Evolutionary conservation across 1,140 invertebrate species (phyloP).

Genomic region (Metopolophium dirhodum): DNA sequence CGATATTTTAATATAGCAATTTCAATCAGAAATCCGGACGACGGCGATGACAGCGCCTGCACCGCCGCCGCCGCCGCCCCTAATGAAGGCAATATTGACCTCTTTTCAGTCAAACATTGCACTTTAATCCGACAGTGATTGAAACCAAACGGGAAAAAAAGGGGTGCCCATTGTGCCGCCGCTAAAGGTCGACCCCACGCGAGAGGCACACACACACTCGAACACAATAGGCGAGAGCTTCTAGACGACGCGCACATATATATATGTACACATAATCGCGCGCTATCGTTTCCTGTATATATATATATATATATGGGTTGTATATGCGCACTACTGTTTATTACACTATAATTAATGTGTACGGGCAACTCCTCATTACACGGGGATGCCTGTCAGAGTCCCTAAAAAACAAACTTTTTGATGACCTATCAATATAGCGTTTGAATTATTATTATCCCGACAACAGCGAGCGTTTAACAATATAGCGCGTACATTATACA

Average conservation of each 20-base stretch:
- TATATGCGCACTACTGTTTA: constrained; percentile 21
- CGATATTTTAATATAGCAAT: not conserved
- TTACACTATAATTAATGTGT: constrained; percentile 52
- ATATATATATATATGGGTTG: not conserved
- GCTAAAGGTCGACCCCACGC: constrained; percentile 43
- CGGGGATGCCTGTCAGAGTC: constrained; percentile 31
- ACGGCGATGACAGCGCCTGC: not conserved
- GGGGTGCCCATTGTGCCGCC: constrained; percentile 40
- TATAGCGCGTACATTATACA: not conserved
- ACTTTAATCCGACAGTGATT: constrained; percentile 57
- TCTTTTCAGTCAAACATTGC: constrained; percentile 53
- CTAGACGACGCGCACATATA: not conserved
- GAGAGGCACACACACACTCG: not conserved
- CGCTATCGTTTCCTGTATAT: constrained; percentile 20
- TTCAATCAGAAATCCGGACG: not conserved
- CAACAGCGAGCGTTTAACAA: not conserved
- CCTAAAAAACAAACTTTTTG: constrained; percentile 51
- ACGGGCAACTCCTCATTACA: not conserved
- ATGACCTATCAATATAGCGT: constrained; percentile 36
- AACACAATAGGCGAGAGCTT: constrained; percentile 48
- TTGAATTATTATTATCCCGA: not conserved
- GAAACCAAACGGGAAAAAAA: constrained; percentile 45
- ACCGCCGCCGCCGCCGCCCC: not conserved
- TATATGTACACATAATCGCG: constrained; percentile 4
- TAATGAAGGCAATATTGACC: constrained; percentile 56